phyloP scores from a whole-genome alignment of 2,113 vertebrate species.

The Mesocricetus auratus region DNA sequence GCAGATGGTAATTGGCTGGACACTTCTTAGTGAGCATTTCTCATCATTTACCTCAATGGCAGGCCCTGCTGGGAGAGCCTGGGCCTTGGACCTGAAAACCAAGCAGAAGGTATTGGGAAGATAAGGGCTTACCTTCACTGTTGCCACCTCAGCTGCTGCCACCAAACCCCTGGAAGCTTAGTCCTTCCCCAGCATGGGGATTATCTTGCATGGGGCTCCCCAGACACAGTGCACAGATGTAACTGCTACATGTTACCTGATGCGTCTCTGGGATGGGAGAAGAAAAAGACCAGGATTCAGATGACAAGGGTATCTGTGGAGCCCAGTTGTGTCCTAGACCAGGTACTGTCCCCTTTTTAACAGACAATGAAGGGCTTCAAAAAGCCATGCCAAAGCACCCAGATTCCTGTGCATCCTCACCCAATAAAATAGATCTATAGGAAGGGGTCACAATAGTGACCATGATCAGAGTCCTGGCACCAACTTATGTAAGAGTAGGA shows the following conservation, averaged over 20 bases:
- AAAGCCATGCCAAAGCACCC: background rate
- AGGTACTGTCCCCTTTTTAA: accelerated
- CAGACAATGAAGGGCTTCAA: background rate
- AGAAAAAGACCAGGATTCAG: background rate
- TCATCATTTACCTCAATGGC: accelerated
- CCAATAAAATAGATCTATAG: accelerated
- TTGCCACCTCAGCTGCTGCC: background rate
- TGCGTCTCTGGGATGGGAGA: accelerated
- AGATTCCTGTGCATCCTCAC: accelerated
- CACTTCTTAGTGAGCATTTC: background rate
- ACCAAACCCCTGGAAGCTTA: accelerated
- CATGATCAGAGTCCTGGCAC: background rate
- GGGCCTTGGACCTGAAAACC: background rate
- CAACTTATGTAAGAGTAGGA: background rate
- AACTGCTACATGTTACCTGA: no score
- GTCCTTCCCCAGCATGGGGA: background rate
- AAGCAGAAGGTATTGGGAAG: background rate
- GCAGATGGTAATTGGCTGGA: background rate
- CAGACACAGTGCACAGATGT: background rate
- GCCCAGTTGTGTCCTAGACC: no score
- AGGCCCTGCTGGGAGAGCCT: no score
- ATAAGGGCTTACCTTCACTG: no score
- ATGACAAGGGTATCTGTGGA: background rate
- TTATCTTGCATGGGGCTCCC: background rate
- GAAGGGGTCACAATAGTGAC: accelerated